Conservation (phyloP, 2,113 vertebrate genomes). For the Isichthys henryi region DNA sequence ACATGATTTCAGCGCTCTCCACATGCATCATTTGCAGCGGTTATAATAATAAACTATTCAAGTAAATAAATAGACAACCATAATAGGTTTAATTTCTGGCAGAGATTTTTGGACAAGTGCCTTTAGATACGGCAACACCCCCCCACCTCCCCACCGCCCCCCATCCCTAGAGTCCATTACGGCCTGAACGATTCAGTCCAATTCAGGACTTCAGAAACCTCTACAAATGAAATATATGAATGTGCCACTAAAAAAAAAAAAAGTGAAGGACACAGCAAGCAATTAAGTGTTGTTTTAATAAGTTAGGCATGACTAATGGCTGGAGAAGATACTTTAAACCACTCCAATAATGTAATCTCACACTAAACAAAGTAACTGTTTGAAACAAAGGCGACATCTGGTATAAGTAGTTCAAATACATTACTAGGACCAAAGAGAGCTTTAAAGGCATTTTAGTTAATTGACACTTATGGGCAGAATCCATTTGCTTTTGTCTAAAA, state of each 20-base stretch:
- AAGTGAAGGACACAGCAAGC: constrained; percentile 21
- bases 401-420: constrained; percentile 41
- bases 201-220: constrained; percentile 21
- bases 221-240: constrained; percentile 14
- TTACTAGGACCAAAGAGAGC: constrained; percentile 34
- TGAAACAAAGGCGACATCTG: constrained; percentile 40
- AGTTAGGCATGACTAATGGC: constrained; percentile 42
- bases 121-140: constrained; percentile 10
- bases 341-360: constrained; percentile 40
- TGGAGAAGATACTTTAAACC: constrained; percentile 39
- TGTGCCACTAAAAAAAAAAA: constrained; percentile 9
- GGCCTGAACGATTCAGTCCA: constrained; percentile 10
- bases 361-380: constrained; percentile 37
- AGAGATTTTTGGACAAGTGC: constrained; percentile 19
- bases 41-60: constrained; percentile 22
- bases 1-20: neutral
- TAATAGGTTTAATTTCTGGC: constrained; percentile 23
- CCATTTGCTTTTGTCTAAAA: constrained; percentile 41
- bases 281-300: constrained; percentile 44
- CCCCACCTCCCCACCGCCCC: neutral
- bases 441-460: constrained; percentile 38
- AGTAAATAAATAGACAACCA: constrained; percentile 24
- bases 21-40: constrained; percentile 11
- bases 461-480: constrained; percentile 39
- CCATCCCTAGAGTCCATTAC: constrained; percentile 8